Base-by-base conservation (phyloP, 2,113 vertebrate species). In the Gymnarchus niloticus region DNA sequence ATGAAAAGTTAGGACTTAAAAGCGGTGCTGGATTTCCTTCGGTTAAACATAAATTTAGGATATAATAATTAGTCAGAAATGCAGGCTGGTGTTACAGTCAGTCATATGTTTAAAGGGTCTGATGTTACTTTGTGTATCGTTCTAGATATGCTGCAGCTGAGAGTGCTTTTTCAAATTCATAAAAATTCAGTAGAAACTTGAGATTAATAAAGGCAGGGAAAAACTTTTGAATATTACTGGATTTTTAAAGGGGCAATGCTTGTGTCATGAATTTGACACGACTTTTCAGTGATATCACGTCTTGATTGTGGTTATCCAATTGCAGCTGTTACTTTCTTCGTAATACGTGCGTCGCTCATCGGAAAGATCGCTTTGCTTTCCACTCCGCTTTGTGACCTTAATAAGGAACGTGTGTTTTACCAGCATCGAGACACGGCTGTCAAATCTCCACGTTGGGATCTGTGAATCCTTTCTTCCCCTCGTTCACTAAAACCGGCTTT, bases 401-500 rank as follows among this genome's bases (percentile, higher is more conserved):
- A 5, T 69, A 2, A 44, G 17, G 56, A 78, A 21, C 54, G 56
- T 46, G 51, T 80, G 56, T 48, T 37, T 84, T 92, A 93, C 94
- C 92, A 19, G 61, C 41, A 25, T 52, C 52, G 28, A 73, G 69
- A 76, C 87, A 65, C 37, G 7, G 56, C 82, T 7, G 89, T 99
- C 95, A 99, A 91, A 99, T 98, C 95, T 99, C 98, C 93, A 99
- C 94, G 0, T 97, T 97, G 85, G 96, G 96, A 92, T 99, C 98
- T 85, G 98, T 99, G 94, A 99, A 99, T 91, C 98, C 97, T 91
- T 97, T 98, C 91, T 98, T 99, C 33, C 98, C 98, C 91, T 99
- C 98, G 0, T 99, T 99, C 86, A 99, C 98, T 88, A 99, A 95
- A 90, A 99, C 96, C 0, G 98, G 98, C 90, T 99, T 99, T 92